Conservation (phyloP, 1,140 invertebrate genomes). For the Gonioctena quinquepunctata region DNA sequence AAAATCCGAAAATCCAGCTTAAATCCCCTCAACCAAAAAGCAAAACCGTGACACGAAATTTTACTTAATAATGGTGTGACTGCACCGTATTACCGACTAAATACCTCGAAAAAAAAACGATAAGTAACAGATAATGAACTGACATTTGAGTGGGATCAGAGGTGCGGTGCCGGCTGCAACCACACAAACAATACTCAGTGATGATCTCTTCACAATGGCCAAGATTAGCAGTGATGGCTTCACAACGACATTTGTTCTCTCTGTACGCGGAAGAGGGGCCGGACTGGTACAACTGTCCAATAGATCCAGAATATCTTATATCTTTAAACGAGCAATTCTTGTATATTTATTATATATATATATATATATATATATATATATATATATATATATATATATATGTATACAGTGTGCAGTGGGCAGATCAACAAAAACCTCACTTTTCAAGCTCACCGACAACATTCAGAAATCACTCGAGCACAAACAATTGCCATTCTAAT, state of each 20-base stretch:
- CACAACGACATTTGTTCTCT: constrained; percentile 18
- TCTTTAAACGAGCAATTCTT: no score
- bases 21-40: not conserved
- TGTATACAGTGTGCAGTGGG: no score
- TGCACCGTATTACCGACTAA: not conserved
- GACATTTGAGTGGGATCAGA: constrained; percentile 15
- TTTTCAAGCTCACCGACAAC: no score
- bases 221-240: constrained; percentile 26
- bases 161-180: constrained; percentile 21
- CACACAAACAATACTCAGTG: constrained; percentile 15
- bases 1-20: not conserved
- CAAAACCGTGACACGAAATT: no score
- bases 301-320: no score
- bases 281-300: no score
- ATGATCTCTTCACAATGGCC: constrained; percentile 18
- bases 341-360: no score
- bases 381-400: no score
- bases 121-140: constrained; percentile 8
- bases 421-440: no score
- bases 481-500: no score
- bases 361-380: no score
- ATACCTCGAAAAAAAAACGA: constrained; percentile 3
- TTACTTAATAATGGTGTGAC: not conserved
- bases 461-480: no score
- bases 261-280: not conserved